Conservation (phyloP, 1,140 invertebrate species). For the Heliconius eleuchia region DNA sequence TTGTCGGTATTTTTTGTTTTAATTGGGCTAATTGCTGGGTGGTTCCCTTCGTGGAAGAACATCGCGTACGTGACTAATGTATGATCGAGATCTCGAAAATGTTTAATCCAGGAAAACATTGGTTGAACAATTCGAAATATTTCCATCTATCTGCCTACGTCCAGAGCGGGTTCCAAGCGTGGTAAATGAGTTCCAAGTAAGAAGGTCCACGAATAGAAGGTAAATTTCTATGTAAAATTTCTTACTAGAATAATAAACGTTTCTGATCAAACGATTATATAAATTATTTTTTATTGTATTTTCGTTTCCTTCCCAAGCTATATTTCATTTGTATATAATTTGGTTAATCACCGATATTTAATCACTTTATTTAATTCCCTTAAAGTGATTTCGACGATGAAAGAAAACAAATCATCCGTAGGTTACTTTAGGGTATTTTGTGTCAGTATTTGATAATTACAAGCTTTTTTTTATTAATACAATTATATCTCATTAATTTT, state of each 20-base stretch:
- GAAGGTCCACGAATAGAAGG: conserved; percentile 4
- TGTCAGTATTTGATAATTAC: background rate
- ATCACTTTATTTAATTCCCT: background rate
- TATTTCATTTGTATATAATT: background rate
- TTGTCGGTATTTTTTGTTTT: conserved; percentile 52
- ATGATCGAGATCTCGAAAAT: conserved; percentile 10
- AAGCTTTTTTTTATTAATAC: background rate
- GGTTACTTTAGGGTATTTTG: background rate
- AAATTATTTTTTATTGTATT: background rate
- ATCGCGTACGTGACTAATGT: conserved; percentile 33
- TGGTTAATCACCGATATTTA: background rate
- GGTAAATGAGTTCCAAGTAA: conserved; percentile 32
- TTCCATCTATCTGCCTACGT: conserved; percentile 15
- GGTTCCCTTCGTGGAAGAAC: conserved; percentile 58
- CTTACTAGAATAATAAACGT: conserved; percentile 15
- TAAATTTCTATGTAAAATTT: conserved; percentile 16
- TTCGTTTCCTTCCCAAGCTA: background rate
- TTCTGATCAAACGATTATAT: background rate
- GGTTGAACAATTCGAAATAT: conserved; percentile 32
- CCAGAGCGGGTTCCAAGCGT: conserved; percentile 27
- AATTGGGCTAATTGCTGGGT: conserved; percentile 67
- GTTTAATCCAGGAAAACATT: conserved; percentile 40
- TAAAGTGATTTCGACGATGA: background rate
- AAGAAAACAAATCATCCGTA: background rate
- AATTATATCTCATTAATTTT: background rate